phyloP scores from a whole-genome alignment of 2,113 vertebrate species.

The Marmota flaviventris region DNA sequence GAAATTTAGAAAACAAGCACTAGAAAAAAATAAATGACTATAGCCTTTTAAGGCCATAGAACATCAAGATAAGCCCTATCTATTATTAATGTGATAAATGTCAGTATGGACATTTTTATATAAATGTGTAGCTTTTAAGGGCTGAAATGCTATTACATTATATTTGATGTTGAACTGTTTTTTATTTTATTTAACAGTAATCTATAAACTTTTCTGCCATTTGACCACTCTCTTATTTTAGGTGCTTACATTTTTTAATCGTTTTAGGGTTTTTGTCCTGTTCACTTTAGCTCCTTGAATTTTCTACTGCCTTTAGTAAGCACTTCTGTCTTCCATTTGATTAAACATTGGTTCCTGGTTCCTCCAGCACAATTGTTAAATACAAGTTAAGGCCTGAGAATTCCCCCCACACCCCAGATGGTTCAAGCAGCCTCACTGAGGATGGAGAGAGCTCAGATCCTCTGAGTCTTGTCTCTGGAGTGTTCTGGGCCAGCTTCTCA shows the following conservation, averaged over 20 bases:
- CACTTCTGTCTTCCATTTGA: neutral
- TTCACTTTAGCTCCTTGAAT: neutral
- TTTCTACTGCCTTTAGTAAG: neutral
- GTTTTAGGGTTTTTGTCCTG: neutral
- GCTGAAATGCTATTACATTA: neutral
- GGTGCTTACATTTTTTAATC: neutral
- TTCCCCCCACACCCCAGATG: neutral
- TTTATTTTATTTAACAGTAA: neutral
- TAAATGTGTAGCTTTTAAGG: neutral
- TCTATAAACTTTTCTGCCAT: neutral
- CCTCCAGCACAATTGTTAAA: neutral
- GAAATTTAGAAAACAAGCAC: neutral
- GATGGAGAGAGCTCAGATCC: fast-evolving
- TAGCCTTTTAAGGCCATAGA: neutral
- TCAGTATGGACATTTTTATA: neutral
- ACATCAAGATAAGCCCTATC: neutral
- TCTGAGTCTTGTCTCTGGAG: neutral
- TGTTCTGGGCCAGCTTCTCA: neutral
- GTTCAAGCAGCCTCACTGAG: neutral
- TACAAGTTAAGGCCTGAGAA: neutral
- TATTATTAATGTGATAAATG: too few relatives aligned
- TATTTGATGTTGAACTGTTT: neutral
- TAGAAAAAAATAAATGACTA: neutral
- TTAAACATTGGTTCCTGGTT: neutral
- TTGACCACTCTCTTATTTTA: too few relatives aligned